phyloP scores from a whole-genome alignment of 2,113 vertebrate species.

The Typhlomys cinereus region DNA sequence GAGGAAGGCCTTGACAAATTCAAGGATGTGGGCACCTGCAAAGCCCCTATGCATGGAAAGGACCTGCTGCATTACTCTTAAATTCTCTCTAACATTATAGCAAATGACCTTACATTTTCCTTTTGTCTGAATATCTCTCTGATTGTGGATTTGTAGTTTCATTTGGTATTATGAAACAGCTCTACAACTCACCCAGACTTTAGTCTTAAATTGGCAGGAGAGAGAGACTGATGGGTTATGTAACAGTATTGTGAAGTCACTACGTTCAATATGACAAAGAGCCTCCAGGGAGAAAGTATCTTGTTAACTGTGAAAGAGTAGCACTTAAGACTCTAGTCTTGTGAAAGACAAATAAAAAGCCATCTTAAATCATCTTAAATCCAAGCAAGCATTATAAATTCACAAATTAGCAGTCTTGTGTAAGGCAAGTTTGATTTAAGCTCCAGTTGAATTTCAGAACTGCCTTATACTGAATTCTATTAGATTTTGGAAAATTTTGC shows the following conservation, averaged over 20 bases:
- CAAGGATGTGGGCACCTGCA: accelerated
- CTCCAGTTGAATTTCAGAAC: neutral
- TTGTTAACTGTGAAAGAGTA: neutral
- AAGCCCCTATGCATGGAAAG: neutral
- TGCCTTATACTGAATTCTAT: neutral
- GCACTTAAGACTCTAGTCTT: neutral
- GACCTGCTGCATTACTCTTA: neutral
- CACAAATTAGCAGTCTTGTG: neutral
- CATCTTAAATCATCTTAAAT: neutral
- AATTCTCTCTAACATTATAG: conserved; percentile 5
- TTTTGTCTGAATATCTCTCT: neutral
- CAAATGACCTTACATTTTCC: neutral
- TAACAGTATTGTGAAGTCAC: neutral
- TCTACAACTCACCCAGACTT: neutral
- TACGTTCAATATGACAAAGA: neutral
- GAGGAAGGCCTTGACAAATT: neutral
- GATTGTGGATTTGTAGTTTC: neutral
- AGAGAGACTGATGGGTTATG: neutral
- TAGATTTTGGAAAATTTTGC: neutral
- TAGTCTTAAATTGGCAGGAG: neutral
- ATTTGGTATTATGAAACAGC: neutral
- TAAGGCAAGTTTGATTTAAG: neutral
- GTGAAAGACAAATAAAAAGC: neutral
- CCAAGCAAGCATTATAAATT: neutral
- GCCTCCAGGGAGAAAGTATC: neutral